Evolutionary conservation across 2,888 invertebrate species (phyloP).

Genomic region (Vandiemenella viatica): DNA sequence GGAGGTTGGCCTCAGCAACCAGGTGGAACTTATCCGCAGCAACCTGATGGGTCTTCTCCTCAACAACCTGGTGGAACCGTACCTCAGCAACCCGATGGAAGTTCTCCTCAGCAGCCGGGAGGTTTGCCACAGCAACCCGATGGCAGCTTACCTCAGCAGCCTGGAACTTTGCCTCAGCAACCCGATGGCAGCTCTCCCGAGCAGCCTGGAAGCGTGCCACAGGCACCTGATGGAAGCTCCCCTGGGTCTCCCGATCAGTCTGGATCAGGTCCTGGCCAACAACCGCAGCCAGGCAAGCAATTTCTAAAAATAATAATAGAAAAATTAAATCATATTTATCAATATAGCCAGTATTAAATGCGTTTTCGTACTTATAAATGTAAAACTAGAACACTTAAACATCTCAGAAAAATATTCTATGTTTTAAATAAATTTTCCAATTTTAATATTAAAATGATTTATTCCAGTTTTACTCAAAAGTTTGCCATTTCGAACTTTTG

Average conservation of each 20-base stretch:
- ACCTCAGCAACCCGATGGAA: constrained; percentile 4
- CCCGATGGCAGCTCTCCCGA: background rate
- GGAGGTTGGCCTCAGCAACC: constrained; percentile 8
- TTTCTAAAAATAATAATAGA: too few relatives aligned
- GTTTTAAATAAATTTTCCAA: too few relatives aligned
- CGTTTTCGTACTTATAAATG: too few relatives aligned
- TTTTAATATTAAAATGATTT: too few relatives aligned
- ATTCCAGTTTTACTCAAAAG: too few relatives aligned
- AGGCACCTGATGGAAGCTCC: too few relatives aligned
- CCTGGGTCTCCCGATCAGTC: background rate
- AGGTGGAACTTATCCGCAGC: constrained; percentile 8
- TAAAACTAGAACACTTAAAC: too few relatives aligned
- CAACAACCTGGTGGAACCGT: constrained; percentile 2
- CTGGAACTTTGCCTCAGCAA: constrained; percentile 1
- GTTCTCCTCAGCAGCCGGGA: constrained; percentile 5
- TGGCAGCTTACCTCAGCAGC: constrained; percentile 5
- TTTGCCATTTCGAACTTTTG: too few relatives aligned
- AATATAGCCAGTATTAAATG: too few relatives aligned
- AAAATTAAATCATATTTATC: too few relatives aligned
- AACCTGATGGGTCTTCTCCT: constrained; percentile 4
- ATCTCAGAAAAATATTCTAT: too few relatives aligned
- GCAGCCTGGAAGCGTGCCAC: too few relatives aligned
- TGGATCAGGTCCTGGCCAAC: background rate
- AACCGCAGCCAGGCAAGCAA: background rate
- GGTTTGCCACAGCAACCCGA: constrained; percentile 1